phyloP scores from a whole-genome alignment of 2,797 vertebrate species.

The Pogonophryne albipinna region DNA sequence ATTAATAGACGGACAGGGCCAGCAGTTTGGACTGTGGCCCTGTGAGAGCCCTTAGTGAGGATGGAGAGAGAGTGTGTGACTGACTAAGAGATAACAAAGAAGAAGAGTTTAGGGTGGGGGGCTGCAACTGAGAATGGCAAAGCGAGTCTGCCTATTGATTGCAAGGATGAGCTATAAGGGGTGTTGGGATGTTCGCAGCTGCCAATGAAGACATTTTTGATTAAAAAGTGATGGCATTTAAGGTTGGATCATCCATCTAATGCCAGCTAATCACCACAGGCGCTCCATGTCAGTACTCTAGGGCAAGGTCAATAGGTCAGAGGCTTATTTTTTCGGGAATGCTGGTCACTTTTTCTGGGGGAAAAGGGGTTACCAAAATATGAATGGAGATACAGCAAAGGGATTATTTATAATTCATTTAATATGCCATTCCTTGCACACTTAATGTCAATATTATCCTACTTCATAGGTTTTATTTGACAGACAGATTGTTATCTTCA shows the following conservation, averaged over 20 bases:
- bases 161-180: conserved; percentile 41
- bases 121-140: conserved; percentile 41
- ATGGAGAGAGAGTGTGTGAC: conserved; percentile 72
- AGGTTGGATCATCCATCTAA: conserved; percentile 50
- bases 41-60: conserved; percentile 86
- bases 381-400: background rate
- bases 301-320: conserved; percentile 41
- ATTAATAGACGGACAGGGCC: conserved; percentile 89
- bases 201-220: conserved; percentile 67
- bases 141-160: conserved; percentile 68
- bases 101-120: conserved; percentile 34
- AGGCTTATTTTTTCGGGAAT: conserved; percentile 32
- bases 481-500: too few relatives aligned
- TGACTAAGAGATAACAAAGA: conserved; percentile 67
- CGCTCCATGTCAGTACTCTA: conserved; percentile 19
- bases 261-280: conserved; percentile 43
- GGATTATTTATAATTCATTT: background rate
- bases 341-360: background rate
- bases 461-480: too few relatives aligned
- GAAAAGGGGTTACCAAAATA: conserved; percentile 20
- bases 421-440: too few relatives aligned
- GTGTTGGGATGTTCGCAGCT: conserved; percentile 51
- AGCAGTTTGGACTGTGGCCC: conserved; percentile 83
- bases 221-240: conserved; percentile 67
- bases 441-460: too few relatives aligned